phyloP scores from a whole-genome alignment of 2,888 invertebrate genomes.

The Hyppa rectilinea region DNA sequence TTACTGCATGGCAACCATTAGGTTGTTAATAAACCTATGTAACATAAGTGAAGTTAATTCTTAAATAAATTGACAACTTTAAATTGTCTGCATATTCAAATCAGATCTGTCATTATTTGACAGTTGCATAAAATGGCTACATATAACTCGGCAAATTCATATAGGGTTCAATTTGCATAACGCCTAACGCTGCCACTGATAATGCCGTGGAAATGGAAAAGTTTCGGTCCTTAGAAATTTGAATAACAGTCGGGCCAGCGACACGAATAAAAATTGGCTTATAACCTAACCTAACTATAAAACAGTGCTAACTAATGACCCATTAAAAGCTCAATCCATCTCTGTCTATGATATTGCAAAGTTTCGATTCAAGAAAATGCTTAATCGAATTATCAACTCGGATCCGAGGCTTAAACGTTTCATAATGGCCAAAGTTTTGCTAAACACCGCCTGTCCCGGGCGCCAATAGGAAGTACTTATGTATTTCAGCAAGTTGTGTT shows the following conservation, averaged over 20 bases:
- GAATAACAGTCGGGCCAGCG: too few relatives aligned
- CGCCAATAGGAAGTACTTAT: slow-evolving; percentile 34
- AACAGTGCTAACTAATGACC: slow-evolving; percentile 19
- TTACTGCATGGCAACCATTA: slow-evolving; percentile 23
- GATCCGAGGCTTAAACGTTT: slow-evolving; percentile 62
- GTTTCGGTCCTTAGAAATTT: too few relatives aligned
- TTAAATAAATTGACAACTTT: too few relatives aligned
- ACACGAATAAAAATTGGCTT: too few relatives aligned
- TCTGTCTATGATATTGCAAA: slow-evolving; percentile 53
- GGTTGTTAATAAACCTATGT: neutral
- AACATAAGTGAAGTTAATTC: neutral
- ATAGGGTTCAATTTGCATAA: too few relatives aligned
- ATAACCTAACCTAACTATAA: neutral
- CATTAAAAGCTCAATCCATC: slow-evolving; percentile 43
- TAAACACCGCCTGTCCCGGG: slow-evolving; percentile 50
- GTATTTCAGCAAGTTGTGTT: slow-evolving; percentile 28
- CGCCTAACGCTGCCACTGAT: too few relatives aligned
- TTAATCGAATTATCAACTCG: slow-evolving; percentile 59
- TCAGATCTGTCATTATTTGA: too few relatives aligned
- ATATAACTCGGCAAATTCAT: too few relatives aligned
- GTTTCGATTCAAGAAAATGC: slow-evolving; percentile 51
- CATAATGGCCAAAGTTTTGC: slow-evolving; percentile 66
- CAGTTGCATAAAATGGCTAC: too few relatives aligned
- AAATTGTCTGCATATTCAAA: too few relatives aligned
- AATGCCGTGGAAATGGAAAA: too few relatives aligned